Evolutionary conservation across 35 echinoderm and acorn worm genomes (phyloP).

Genomic region (Apostichopus parvimensis): DNA sequence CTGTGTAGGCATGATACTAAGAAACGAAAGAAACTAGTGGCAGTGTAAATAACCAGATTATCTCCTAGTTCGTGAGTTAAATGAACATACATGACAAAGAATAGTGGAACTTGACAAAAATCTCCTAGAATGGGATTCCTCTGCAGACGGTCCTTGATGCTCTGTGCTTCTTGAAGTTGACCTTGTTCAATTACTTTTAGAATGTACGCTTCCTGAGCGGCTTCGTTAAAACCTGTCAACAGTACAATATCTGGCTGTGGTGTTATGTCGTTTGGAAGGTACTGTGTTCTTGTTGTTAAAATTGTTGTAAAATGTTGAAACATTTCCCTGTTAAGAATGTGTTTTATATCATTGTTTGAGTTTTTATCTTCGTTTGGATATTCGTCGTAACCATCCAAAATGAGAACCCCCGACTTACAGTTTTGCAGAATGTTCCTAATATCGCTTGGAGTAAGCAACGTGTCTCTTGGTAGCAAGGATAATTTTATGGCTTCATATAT

Average conservation of each 20-base stretch:
- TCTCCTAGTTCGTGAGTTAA: not conserved
- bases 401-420: not conserved
- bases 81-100: not conserved
- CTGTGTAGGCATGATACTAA: constrained; percentile 22
- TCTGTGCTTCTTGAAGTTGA: not conserved
- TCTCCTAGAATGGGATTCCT: not conserved
- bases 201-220: not conserved
- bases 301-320: not conserved
- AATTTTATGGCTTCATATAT: not conserved
- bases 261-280: not conserved
- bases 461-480: not conserved
- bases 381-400: constrained; percentile 11
- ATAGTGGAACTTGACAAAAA: not conserved
- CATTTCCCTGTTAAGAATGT: not conserved
- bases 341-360: not conserved
- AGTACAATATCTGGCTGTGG: not conserved
- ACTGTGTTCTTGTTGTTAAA: not conserved
- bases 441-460: not conserved
- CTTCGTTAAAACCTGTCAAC: not conserved
- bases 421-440: not conserved
- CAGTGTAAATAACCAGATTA: not conserved
- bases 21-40: not conserved
- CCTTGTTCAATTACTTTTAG: not conserved
- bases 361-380: not conserved
- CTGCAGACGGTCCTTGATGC: not conserved